phyloP scores from a whole-genome alignment of 2,888 invertebrate species.

The Herminia tarsipennalis region DNA sequence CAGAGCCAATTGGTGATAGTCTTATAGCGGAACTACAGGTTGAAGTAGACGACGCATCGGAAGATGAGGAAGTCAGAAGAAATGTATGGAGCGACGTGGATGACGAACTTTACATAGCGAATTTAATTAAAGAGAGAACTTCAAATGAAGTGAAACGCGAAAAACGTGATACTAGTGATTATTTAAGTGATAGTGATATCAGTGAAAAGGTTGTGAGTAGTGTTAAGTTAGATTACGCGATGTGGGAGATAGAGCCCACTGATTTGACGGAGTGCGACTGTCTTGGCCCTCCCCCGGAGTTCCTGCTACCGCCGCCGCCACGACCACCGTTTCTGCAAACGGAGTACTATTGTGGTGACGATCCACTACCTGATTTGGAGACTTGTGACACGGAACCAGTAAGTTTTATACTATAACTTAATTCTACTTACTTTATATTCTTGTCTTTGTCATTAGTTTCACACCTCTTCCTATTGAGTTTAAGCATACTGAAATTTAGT shows the following conservation, averaged over 20 bases:
- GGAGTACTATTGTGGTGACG: slow-evolving; percentile 89
- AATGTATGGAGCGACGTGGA: slow-evolving; percentile 82
- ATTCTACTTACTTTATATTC: not conserved
- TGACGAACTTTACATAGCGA: slow-evolving; percentile 82
- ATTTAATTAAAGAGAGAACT: slow-evolving; percentile 76
- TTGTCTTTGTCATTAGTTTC: too few relatives aligned
- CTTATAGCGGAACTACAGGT: slow-evolving; percentile 66
- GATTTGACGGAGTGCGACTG: slow-evolving; percentile 91
- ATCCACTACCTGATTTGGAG: slow-evolving; percentile 89
- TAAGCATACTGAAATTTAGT: slow-evolving; percentile 11
- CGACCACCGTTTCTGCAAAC: slow-evolving; percentile 90
- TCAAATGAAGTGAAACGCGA: slow-evolving; percentile 74
- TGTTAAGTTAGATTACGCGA: slow-evolving; percentile 85
- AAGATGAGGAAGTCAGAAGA: slow-evolving; percentile 73
- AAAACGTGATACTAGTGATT: slow-evolving; percentile 74
- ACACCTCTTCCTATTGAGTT: not conserved
- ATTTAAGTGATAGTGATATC: slow-evolving; percentile 78
- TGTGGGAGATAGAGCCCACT: slow-evolving; percentile 90
- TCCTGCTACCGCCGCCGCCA: slow-evolving; percentile 90
- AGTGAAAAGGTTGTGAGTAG: slow-evolving; percentile 84
- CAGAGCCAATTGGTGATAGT: slow-evolving; percentile 38
- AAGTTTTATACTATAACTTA: slow-evolving; percentile 65
- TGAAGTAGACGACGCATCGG: slow-evolving; percentile 41
- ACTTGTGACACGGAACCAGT: slow-evolving; percentile 92
- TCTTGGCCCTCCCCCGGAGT: slow-evolving; percentile 90